phyloP scores from a whole-genome alignment of 2,888 invertebrate genomes.

The Platerodrilus igneus region DNA sequence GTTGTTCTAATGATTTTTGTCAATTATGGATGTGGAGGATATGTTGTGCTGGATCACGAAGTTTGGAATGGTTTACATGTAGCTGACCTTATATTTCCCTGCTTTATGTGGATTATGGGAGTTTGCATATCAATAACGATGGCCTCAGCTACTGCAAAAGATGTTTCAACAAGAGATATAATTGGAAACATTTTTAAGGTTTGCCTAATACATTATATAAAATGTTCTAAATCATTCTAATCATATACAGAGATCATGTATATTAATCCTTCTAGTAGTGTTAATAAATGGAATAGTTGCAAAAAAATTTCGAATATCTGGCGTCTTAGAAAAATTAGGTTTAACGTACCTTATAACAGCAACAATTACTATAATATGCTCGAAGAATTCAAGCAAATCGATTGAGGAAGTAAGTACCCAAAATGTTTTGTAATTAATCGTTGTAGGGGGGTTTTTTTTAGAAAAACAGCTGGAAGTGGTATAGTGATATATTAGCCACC shows the following conservation, averaged over 20 bases:
- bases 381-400: too few species aligned
- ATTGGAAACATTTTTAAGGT: too few species aligned
- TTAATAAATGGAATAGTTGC: constrained; percentile 60
- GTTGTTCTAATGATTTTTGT: constrained; percentile 89
- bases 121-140: constrained; percentile 86
- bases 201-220: constrained; percentile 11
- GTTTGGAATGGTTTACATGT: constrained; percentile 89
- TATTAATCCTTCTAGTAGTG: constrained; percentile 73
- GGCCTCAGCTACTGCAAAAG: constrained; percentile 64
- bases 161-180: too few species aligned
- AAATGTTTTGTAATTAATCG: too few species aligned
- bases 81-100: constrained; percentile 94
- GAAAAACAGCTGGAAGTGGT: constrained; percentile 25
- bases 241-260: constrained; percentile 67
- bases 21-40: constrained; percentile 84
- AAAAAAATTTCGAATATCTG: constrained; percentile 72
- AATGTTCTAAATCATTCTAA: too few species aligned
- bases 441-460: too few species aligned
- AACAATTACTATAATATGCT: too few species aligned
- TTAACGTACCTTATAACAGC: constrained; percentile 77
- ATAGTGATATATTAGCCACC: constrained; percentile 43
- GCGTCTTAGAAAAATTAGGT: constrained; percentile 86
- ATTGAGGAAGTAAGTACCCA: too few species aligned
- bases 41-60: constrained; percentile 82
- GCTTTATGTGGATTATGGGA: constrained; percentile 97